phyloP scores from a whole-genome alignment of 2,888 invertebrate species.

The Caenorhabditis macrosperma region DNA sequence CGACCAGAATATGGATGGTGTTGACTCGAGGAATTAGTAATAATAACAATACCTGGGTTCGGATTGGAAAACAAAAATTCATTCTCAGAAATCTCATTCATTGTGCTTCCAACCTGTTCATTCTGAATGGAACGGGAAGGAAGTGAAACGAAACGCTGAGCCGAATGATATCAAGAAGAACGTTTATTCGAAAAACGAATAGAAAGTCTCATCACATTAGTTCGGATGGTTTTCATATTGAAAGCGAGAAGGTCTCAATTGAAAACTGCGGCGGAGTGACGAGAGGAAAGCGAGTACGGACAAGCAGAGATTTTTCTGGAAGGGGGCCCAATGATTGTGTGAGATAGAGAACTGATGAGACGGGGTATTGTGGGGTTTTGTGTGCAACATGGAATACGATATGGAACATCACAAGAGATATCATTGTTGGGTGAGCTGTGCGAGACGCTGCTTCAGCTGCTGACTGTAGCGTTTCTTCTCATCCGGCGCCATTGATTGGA shows the following conservation, averaged over 20 bases:
- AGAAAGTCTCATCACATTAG: constrained; percentile 42
- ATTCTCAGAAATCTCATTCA: neutral
- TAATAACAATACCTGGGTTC: neutral
- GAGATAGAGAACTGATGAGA: neutral
- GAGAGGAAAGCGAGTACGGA: constrained; percentile 5
- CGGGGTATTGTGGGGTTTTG: neutral
- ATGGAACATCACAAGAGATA: constrained; percentile 15
- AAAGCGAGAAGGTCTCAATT: constrained; percentile 18
- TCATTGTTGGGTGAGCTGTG: constrained; percentile 41
- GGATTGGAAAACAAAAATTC: neutral
- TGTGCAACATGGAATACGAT: constrained; percentile 1
- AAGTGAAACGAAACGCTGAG: too few species aligned
- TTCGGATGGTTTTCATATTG: constrained; percentile 33
- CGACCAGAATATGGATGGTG: neutral
- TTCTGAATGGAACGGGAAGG: neutral
- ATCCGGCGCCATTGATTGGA: constrained; percentile 57
- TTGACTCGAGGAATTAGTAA: neutral
- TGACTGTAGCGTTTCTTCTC: constrained; percentile 50
- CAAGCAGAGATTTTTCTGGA: constrained; percentile 4
- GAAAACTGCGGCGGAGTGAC: constrained; percentile 23
- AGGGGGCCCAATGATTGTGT: constrained; percentile 30
- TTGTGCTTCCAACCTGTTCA: neutral
- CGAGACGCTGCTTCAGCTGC: constrained; percentile 43
- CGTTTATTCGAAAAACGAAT: constrained; percentile 45
- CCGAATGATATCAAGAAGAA: constrained; percentile 11